A percentile compares a stretch with the other conserved stretches of the same genome.
These are phyloP conservation scores for Cerastis rubricosa DNA, from an alignment of 2,888 invertebrate genomes.

Conservation along the genomic window DNA sequence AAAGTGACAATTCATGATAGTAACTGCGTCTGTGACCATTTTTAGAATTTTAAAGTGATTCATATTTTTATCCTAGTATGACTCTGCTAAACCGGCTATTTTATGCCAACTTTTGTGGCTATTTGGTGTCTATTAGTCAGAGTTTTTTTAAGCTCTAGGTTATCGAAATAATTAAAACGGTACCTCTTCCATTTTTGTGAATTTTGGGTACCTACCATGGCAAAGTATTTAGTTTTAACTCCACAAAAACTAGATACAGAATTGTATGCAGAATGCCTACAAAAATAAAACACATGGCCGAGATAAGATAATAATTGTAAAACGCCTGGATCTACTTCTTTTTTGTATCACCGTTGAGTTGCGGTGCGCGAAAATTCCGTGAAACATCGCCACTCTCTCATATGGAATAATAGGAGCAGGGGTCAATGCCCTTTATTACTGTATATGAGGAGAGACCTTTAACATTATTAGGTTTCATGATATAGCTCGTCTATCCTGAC, in stretches of 20 bases:
- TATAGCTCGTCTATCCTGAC: background rate
- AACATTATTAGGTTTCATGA: slow-evolving; percentile 1
- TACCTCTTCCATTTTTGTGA: background rate
- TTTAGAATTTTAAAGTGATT: too few relatives aligned
- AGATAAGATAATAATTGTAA: background rate
- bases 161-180: background rate
- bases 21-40: too few relatives aligned
- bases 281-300: background rate
- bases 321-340: background rate
- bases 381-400: background rate
- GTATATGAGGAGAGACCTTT: background rate
- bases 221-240: background rate
- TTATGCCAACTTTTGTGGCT: background rate
- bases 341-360: background rate
- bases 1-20: too few relatives aligned
- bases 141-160: background rate
- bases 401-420: background rate
- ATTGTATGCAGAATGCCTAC: background rate
- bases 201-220: background rate
- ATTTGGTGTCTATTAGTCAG: background rate
- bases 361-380: background rate
- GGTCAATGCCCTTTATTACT: slow-evolving; percentile 2
- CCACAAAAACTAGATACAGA: background rate
- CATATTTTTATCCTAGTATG: too few relatives aligned
- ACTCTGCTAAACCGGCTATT: too few relatives aligned